Evolutionary conservation across 2,888 invertebrate species (phyloP), one percentile per base, ranked within the genome.

Genomic region (Caenorhabditis macrosperma): DNA sequence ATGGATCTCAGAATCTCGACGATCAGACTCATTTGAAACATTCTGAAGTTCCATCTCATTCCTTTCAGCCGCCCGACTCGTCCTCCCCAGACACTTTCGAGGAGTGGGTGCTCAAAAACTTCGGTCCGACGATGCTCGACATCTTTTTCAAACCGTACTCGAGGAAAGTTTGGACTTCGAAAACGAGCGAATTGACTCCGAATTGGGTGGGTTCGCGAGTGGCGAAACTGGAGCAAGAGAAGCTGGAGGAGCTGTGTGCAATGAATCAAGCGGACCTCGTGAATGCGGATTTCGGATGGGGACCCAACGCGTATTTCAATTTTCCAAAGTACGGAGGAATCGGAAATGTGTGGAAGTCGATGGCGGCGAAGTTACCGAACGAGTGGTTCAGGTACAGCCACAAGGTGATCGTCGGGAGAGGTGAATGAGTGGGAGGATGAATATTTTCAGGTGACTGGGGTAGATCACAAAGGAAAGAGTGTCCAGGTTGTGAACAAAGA

Each of bases 291-390:
- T 88, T 90, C 46, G 89, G 89, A 54, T 90, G 90, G 90, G 90
- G 89, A 44, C 90, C 90, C 6, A 90, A 90, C 69, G 85, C 87
- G 10, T 82, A 79, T 26, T 90, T 90, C 84, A 85, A 86, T 7
- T 90, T 90, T 81, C 90, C 90, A 17, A 89, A 85, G 67, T 86
- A 88, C 79, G 90, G 90, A 54, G 90, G 90, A 41, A 90, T 89
- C 15, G 90, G 90, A 52, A 87, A 88, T 24, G 89, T 90, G 9
- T 90, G 90, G 90, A 83, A 81, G 52, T 80, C 86, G 26, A 89
- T 90, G 88, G 84, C 85, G 9, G 81, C 83, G 48, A 89, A 88
- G 74, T 69, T 90, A 54, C 89, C 89, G 9, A 67, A 77, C 10
- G 81, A 87, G n/a, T 90, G 90, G 90, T 88, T 89, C 81, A 55